These are phyloP conservation scores for Lepidothrix coronata DNA, from an alignment of 2,113 vertebrate species.

Conservation along the genomic window DNA sequence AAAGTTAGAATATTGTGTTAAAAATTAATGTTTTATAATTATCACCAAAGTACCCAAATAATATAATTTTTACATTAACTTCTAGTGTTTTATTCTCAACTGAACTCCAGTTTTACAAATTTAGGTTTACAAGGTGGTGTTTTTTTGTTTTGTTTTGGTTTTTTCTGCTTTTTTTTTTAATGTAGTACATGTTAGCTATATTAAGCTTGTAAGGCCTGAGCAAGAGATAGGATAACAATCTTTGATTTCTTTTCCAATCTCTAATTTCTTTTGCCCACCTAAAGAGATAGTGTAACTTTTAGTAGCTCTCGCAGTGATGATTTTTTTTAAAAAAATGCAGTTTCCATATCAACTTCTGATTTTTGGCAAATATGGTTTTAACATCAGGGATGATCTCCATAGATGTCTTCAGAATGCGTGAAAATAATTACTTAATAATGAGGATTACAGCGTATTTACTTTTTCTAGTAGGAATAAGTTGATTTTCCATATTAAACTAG, in stretches of 20 bases:
- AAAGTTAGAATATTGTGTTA: neutral
- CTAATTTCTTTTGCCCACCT: neutral
- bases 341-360: neutral
- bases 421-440: neutral
- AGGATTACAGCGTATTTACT: neutral
- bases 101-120: neutral
- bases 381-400: neutral
- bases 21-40: neutral
- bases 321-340: neutral
- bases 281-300: neutral
- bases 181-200: neutral
- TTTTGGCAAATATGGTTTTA: neutral
- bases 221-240: neutral
- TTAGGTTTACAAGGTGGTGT: neutral
- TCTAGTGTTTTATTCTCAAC: neutral
- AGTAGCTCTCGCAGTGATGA: neutral
- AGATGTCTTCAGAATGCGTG: neutral
- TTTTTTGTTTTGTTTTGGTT: neutral
- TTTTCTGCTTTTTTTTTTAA: neutral
- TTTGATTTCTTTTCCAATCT: neutral
- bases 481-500: neutral
- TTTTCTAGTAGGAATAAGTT: neutral
- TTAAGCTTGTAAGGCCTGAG: neutral
- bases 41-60: neutral
- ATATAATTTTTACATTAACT: neutral